Percentiles rank a stretch among this genome's conserved stretches.
phyloP scores from a whole-genome alignment of 2,113 vertebrate species.

The Siniperca chuatsi region DNA sequence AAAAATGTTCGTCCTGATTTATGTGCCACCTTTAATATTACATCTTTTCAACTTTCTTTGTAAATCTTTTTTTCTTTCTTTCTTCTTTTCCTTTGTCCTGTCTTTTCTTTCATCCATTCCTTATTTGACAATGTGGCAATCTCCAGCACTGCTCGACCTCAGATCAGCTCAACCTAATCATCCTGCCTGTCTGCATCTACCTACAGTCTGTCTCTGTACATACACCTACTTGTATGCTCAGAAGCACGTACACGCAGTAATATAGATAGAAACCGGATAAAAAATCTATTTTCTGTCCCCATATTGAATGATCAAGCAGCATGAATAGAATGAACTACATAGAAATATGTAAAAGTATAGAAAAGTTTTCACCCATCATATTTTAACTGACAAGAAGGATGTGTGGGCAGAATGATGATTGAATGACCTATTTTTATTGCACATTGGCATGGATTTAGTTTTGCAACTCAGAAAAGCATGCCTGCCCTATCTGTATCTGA shows the following conservation, averaged over 20 bases:
- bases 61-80: neutral
- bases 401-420: slow-evolving; percentile 11
- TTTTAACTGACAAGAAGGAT: slow-evolving; percentile 14
- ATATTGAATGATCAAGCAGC: neutral
- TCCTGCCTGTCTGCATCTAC: slow-evolving; percentile 43
- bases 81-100: neutral
- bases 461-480: slow-evolving; percentile 1
- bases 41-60: slow-evolving; percentile 6
- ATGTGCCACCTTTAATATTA: neutral
- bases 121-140: slow-evolving; percentile 31
- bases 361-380: neutral
- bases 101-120: slow-evolving; percentile 35
- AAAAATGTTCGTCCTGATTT: neutral
- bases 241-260: slow-evolving; percentile 28
- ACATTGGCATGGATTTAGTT: neutral
- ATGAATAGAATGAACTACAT: neutral
- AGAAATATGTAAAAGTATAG: neutral
- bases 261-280: slow-evolving; percentile 19
- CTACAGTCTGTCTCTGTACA: slow-evolving; percentile 37
- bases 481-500: neutral
- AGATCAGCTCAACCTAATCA: slow-evolving; percentile 39
- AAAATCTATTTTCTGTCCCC: neutral
- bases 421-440: slow-evolving; percentile 37
- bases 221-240: slow-evolving; percentile 23
- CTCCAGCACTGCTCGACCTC: slow-evolving; percentile 11